Evolutionary conservation across 2,797 vertebrate species (phyloP).

Genomic region (Trachops cirrhosus): DNA sequence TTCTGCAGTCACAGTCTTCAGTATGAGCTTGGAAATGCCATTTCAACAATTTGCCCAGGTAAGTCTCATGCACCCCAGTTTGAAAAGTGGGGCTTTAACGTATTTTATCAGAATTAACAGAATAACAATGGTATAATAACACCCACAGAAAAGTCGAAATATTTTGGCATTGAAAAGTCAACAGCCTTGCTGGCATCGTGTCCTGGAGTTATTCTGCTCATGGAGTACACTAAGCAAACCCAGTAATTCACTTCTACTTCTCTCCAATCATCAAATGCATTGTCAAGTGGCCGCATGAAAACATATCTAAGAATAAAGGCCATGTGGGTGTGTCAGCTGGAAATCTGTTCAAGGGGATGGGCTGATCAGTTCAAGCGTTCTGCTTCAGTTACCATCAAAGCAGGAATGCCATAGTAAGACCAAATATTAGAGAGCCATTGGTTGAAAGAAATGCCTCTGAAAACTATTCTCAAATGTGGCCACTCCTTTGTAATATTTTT

Average conservation of each 20-base stretch:
- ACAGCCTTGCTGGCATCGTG: neutral
- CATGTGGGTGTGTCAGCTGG: neutral
- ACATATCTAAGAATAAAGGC: conserved; percentile 14
- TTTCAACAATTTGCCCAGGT: neutral
- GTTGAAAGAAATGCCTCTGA: neutral
- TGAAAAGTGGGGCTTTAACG: neutral
- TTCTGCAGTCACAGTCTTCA: neutral
- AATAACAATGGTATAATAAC: neutral
- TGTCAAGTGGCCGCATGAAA: neutral
- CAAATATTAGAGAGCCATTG: neutral
- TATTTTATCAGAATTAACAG: neutral
- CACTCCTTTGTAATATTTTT: neutral
- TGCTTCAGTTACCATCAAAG: neutral
- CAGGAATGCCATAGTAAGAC: neutral
- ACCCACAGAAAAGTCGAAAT: neutral
- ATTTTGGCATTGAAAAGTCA: neutral
- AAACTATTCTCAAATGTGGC: neutral
- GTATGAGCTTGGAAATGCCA: neutral
- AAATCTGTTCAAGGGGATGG: neutral
- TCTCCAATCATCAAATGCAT: neutral
- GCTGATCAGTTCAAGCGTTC: neutral
- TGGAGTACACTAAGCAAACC: neutral
- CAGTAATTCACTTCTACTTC: neutral
- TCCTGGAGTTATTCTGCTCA: neutral
- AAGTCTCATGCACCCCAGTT: neutral